Evolutionary conservation across 2,888 invertebrate genomes (phyloP).

Genomic region (Dryobota labecula): DNA sequence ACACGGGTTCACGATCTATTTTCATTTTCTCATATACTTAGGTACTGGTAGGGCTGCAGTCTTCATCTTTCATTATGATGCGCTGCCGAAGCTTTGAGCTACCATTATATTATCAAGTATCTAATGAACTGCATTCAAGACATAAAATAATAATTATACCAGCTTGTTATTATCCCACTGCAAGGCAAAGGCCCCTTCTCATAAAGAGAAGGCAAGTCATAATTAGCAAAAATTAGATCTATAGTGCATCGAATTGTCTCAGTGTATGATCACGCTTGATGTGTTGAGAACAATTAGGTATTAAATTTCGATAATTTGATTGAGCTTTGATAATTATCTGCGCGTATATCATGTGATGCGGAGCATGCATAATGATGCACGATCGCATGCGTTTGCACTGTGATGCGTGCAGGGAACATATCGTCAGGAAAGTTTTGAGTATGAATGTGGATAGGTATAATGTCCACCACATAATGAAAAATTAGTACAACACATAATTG

Average conservation of each 20-base stretch:
- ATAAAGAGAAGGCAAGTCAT: too few relatives aligned
- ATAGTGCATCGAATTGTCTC: neutral
- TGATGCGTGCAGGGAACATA: too few relatives aligned
- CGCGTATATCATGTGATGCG: neutral
- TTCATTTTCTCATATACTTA: neutral
- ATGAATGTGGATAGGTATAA: too few relatives aligned
- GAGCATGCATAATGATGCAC: too few relatives aligned
- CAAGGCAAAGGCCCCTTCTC: too few relatives aligned
- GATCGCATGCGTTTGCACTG: too few relatives aligned
- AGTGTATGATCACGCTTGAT: neutral
- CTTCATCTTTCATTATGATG: neutral
- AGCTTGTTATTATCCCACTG: too few relatives aligned
- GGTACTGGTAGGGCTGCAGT: neutral
- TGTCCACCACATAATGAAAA: too few relatives aligned
- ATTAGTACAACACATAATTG: too few relatives aligned
- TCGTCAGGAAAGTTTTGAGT: too few relatives aligned
- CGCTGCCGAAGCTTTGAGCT: neutral
- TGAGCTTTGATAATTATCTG: neutral
- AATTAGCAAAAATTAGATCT: constrained; percentile 2
- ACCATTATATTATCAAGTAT: neutral
- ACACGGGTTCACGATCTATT: neutral
- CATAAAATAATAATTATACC: too few relatives aligned
- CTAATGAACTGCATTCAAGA: neutral
- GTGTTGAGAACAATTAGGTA: constrained; percentile 1
- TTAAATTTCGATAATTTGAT: neutral